Evolutionary conservation across 2,888 invertebrate genomes (phyloP).

Genomic region (Xestia rhomboidea): DNA sequence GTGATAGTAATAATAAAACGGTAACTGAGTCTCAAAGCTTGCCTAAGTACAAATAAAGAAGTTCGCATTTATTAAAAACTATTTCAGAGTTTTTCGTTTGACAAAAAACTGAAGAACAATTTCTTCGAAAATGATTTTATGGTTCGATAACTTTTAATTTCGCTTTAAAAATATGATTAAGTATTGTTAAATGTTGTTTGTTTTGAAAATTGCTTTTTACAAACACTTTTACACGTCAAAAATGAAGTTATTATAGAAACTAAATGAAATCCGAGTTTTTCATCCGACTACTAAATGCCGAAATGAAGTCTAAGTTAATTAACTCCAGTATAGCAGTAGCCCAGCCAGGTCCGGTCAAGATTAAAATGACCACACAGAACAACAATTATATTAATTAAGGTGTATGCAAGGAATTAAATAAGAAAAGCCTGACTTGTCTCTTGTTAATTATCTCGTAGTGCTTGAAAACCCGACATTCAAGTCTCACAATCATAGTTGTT

Average conservation of each 20-base stretch:
- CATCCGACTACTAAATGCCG: not conserved
- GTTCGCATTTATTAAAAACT: not conserved
- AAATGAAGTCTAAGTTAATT: not conserved
- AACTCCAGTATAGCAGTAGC: not conserved
- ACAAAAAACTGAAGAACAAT: not conserved
- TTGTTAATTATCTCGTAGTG: constrained; percentile 7
- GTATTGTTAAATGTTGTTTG: not conserved
- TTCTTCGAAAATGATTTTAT: not conserved
- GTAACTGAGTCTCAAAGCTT: not conserved
- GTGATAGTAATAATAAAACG: not conserved
- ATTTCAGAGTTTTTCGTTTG: not conserved
- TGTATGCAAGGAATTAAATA: constrained; percentile 1
- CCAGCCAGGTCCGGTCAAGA: not conserved
- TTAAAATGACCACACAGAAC: not conserved
- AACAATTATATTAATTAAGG: constrained; percentile 9
- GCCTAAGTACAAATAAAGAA: no score
- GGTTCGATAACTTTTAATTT: not conserved
- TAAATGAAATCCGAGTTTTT: not conserved
- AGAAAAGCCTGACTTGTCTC: not conserved
- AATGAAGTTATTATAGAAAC: not conserved
- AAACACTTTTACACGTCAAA: not conserved
- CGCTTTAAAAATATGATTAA: not conserved
- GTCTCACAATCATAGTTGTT: not conserved
- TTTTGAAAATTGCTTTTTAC: not conserved
- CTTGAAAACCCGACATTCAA: not conserved